A percentile compares a stretch with the other conserved stretches of the same genome.
phyloP scores from a whole-genome alignment of 2,888 invertebrate genomes.

The Onthophagus sagittarius region DNA sequence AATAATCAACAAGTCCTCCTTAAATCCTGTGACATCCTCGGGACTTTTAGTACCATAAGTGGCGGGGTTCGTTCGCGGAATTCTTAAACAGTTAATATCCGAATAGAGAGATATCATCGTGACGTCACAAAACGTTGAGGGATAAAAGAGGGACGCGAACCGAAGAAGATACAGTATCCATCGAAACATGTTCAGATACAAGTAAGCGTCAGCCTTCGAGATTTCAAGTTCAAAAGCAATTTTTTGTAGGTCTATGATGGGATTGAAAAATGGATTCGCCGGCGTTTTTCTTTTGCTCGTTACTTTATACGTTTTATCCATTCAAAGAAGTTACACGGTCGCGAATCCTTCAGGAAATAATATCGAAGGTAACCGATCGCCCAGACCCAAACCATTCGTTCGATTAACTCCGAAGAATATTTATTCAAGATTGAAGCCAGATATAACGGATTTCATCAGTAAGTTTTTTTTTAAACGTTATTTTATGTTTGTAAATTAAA shows the following conservation, averaged over 20 bases:
- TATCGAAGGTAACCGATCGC: conserved; percentile 28
- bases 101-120: not conserved
- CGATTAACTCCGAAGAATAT: conserved; percentile 31
- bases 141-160: not conserved
- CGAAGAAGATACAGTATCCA: not conserved
- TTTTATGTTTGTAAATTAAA: not conserved
- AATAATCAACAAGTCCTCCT: not conserved
- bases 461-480: conserved; percentile 19
- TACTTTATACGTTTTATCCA: conserved; percentile 14
- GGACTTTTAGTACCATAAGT: not conserved
- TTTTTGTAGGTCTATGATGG: conserved; percentile 3
- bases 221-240: not conserved
- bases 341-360: conserved; percentile 27
- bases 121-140: not conserved
- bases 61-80: not conserved
- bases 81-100: not conserved
- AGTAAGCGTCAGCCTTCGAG: not conserved
- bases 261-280: conserved; percentile 5
- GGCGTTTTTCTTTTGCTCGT: conserved; percentile 3
- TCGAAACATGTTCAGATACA: not conserved
- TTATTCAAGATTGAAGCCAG: conserved; percentile 35
- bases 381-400: conserved; percentile 30
- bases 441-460: conserved; percentile 39
- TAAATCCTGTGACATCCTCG: not conserved
- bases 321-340: conserved; percentile 24